Evolutionary conservation across 1,140 invertebrate species (phyloP).

Genomic region (Physella acuta): DNA sequence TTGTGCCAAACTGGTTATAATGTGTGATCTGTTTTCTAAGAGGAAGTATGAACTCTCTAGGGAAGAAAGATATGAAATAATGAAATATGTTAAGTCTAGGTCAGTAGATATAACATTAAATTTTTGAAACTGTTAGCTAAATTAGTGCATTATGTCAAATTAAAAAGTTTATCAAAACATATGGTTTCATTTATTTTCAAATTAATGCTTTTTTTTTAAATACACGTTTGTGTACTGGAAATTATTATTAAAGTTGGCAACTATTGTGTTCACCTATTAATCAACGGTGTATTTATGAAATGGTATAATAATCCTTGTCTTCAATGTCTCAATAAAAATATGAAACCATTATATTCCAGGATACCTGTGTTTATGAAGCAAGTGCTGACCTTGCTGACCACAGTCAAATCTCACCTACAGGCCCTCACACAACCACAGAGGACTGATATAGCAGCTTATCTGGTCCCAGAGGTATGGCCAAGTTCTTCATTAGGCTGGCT

Average conservation of each 20-base stretch:
- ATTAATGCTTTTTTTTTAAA: no score
- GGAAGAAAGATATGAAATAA: slow-evolving; percentile 69
- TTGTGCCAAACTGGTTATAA: slow-evolving; percentile 64
- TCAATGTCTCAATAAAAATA: no score
- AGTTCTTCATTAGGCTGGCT: no score
- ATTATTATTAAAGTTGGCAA: no score
- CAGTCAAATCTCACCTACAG: slow-evolving; percentile 65
- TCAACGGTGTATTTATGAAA: no score
- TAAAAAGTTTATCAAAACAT: no score
- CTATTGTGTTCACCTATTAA: no score
- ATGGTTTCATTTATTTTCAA: no score
- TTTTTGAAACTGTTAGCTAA: no score
- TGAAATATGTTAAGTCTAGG: slow-evolving; percentile 69
- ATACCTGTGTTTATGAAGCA: slow-evolving; percentile 69
- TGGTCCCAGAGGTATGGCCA: slow-evolving; percentile 65
- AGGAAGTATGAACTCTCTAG: slow-evolving; percentile 64
- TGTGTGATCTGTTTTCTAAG: slow-evolving; percentile 68
- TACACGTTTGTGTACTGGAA: no score
- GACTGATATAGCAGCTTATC: slow-evolving; percentile 67
- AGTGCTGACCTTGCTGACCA: slow-evolving; percentile 65
- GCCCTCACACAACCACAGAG: slow-evolving; percentile 64
- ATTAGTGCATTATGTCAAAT: no score
- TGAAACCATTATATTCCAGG: slow-evolving; percentile 39
- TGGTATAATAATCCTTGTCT: no score
- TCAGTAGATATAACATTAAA: slow-evolving; percentile 27